Base-by-base conservation (phyloP, 1,140 invertebrate species). In the Latrodectus geometricus region DNA sequence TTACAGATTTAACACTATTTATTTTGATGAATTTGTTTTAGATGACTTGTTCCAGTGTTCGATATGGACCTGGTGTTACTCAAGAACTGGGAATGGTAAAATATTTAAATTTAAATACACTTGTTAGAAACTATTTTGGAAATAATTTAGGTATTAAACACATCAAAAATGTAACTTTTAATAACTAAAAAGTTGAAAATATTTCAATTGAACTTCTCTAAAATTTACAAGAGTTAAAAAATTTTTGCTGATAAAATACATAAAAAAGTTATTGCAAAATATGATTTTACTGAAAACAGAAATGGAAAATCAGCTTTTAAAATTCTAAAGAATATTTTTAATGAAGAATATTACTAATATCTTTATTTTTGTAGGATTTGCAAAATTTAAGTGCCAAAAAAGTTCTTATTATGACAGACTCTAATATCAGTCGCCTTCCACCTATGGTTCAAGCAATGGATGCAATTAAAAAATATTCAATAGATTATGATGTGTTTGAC, bases 41-140 rank as follows among this genome's bases (percentile, higher is more conserved):
- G 95, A 97, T 97, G 94, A 95, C 96, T 68, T 95, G 94, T 89
- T 96, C 96, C 0, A 97, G 95, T 0, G 93, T 98, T 17, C 92
- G 96, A 17, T 97, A 96, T 92, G 96, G 96, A 48, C 91, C 94
- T 23, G 96, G 96, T 11, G 96, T 97, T 7, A 97, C 96, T 7
- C 92, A 91, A 89, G 96, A 97, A 91, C 91, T 97, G 14, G 96
- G 96, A 0, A 89, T 89, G 90, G 91, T 91, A 89, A 89, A 17
- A 61, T 14, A 61, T 8, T 35, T 5, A 35, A 35, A 35, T 35
- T 35, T 35, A 35, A 35, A 35, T 35, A 35, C 5, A 35, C 35
- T 35, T 35, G 35, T 35, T 35, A 3, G 35, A 35, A 35, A 35
- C 35, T 35, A 35, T 35, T 35, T 35, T 35, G 35, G 5, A 1